Conservation (phyloP, 2,113 vertebrate genomes). For the Caranx melampygus region DNA sequence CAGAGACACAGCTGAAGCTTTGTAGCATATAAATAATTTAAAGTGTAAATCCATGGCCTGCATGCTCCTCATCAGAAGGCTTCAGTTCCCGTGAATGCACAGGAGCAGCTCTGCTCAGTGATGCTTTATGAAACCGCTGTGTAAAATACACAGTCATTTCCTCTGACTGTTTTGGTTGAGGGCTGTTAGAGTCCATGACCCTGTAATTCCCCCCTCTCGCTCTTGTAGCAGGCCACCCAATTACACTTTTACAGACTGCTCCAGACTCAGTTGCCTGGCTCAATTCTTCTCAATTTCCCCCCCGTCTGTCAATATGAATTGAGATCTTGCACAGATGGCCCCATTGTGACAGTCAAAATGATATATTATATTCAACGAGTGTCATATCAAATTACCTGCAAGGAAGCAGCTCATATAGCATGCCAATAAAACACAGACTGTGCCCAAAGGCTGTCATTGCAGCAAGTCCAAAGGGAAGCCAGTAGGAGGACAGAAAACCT, state of each 20-base stretch:
- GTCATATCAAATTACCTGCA: conserved; percentile 72
- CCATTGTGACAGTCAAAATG: conserved; percentile 67
- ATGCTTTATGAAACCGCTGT: conserved; percentile 51
- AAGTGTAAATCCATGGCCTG: conserved; percentile 26
- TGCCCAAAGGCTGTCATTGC: conserved; percentile 51
- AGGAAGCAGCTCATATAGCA: conserved; percentile 54
- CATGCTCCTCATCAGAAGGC: conserved; percentile 25
- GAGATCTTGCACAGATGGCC: conserved; percentile 59
- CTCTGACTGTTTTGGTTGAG: conserved; percentile 42
- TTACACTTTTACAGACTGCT: conserved; percentile 63
- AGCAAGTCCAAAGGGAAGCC: conserved; percentile 43
- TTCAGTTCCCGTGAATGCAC: conserved; percentile 45
- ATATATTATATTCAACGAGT: conserved; percentile 67
- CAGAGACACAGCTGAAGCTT: not conserved
- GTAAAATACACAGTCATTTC: conserved; percentile 66
- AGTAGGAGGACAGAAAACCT: conserved; percentile 35
- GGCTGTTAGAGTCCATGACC: conserved; percentile 65
- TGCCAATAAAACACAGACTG: conserved; percentile 54
- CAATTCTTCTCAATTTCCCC: conserved; percentile 60
- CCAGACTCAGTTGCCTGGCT: conserved; percentile 52
- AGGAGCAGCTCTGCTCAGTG: conserved; percentile 49
- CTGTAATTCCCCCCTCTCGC: conserved; percentile 57
- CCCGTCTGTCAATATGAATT: conserved; percentile 68
- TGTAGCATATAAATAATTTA: conserved; percentile 35
- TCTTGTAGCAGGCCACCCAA: conserved; percentile 53